Base-by-base conservation (phyloP, 1,140 invertebrate species). In the Micrasema longulum region DNA sequence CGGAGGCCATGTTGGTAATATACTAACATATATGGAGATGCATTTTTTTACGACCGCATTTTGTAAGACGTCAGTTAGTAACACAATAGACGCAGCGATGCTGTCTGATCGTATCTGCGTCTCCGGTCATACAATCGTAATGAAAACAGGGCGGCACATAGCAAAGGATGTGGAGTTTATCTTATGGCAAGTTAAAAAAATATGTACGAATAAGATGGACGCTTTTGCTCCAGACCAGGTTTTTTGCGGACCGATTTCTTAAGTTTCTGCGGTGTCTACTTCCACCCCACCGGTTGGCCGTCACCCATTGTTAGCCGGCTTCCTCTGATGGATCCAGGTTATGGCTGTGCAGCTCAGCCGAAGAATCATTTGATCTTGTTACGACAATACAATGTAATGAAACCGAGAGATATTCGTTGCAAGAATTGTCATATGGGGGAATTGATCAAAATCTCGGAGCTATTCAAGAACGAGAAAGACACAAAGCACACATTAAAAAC, bases 31-130 rank as follows among this genome's bases (percentile, higher is more conserved):
- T 31, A 7, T 31, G 7, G 26, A 31, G 26, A 31, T 43, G 14
- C 41, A 43, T 45, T 16, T 45, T 20, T 20, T 0, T 20, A 20
- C 16, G n/a, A 48, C 47, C 45, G 45, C 45, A 48, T 26, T 53
- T n/a, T 31, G 23, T 26, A 11, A 10, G 55, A 60, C 31, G 55
- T 60, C 55, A 60, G 55, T 12, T 12, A 18, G 16, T 38, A 60
- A 60, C 55, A 55, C 52, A 60, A 60, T 38, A 22, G 35, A 36
- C 36, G 55, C 55, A 60, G 55, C 36, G 55, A 41, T 60, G 35
- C 55, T 43, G 55, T 60, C 36, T 20, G 55, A 60, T 60, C 55
- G 35, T 60, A 60, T 60, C 55, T 60, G n/a, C 7, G 26, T 31
- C n/a, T n/a, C 26, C 2, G 26, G 26, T 31, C 26, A 4, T 2